Evolutionary conservation across 1,140 invertebrate species (phyloP), one percentile per base, ranked within the genome.

Genomic region (Bradysia coprophila): DNA sequence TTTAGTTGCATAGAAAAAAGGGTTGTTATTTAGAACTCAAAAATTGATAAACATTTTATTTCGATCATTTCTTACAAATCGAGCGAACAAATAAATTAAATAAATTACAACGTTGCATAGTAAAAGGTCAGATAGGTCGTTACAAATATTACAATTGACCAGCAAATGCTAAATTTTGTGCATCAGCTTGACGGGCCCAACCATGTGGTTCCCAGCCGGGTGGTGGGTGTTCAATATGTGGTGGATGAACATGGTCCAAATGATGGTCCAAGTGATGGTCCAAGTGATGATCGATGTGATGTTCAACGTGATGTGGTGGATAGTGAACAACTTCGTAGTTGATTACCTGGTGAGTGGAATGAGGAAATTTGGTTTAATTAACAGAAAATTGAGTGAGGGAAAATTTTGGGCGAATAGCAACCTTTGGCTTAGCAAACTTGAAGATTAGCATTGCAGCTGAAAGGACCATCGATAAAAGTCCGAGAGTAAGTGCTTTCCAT

Each of bases 261-360:
- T 43, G 34, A 21, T 38, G 56, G 31, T 56, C 53, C 40, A 61
- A 65, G 48, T 67, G 66, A 40, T 68, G 70, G 55, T 63, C 66
- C 43, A 61, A 67, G 28, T 63, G 64, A 45, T 79, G 76, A 41
- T 78, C 74, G 2, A 80, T 68, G 41, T 51, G 50, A 33, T 80
- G 77, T 44, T 78, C 55, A 15, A 51, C 45, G 41, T 57, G 56
- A 44, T 59, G 75, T 45, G 81, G 79, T n/a, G 81, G 81, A 50
- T 81, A 82, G 56, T 85, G 81, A 22, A 85, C 74, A 15, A 85
- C 80, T 64, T 88, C 82, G 54, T 86, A 86, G 59, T 78, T 80
- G 41, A 77, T 73, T 48, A 68, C 60, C 61, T 63, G 40, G 33
- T 50, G 45, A 45, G 45, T 18, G 41, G 21, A 20, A 24, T 13